Evolutionary conservation across 2,888 invertebrate genomes (phyloP).

Genomic region (Morpho deidamia): DNA sequence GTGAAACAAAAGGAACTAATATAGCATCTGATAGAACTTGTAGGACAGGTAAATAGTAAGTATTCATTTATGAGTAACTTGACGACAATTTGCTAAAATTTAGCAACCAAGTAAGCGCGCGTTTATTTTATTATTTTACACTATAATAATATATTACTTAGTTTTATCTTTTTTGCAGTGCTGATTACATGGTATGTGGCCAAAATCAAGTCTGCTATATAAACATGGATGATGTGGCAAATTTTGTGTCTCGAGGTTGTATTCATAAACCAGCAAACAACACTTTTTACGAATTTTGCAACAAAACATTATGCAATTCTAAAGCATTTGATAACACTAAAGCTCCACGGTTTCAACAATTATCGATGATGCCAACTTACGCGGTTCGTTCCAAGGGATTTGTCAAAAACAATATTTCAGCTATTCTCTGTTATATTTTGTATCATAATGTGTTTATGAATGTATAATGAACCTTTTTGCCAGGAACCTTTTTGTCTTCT

Average conservation of each 20-base stretch:
- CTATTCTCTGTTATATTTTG: neutral
- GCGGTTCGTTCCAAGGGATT: neutral
- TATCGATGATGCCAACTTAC: neutral
- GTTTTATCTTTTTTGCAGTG: conserved; percentile 36
- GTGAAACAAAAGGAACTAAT: conserved; percentile 44
- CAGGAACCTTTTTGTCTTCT: neutral
- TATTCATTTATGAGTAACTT: conserved; percentile 7
- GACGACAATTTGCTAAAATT: neutral
- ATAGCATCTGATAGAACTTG: conserved; percentile 38
- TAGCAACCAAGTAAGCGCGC: neutral
- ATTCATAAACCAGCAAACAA: conserved; percentile 42
- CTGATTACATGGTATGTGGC: conserved; percentile 44
- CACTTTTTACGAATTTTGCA: conserved; percentile 45
- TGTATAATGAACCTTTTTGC: neutral
- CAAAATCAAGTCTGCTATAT: conserved; percentile 47
- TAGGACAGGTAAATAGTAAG: conserved; percentile 44
- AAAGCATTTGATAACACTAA: conserved; percentile 8
- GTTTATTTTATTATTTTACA: neutral
- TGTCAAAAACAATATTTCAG: neutral
- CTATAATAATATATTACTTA: too few relatives aligned
- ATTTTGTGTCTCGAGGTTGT: conserved; percentile 51
- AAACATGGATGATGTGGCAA: conserved; percentile 40
- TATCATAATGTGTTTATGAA: neutral
- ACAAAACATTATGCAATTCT: conserved; percentile 40
- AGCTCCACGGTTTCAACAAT: neutral